Base-by-base conservation (phyloP, 1,140 invertebrate genomes). In the Drosophila ercepeae region DNA sequence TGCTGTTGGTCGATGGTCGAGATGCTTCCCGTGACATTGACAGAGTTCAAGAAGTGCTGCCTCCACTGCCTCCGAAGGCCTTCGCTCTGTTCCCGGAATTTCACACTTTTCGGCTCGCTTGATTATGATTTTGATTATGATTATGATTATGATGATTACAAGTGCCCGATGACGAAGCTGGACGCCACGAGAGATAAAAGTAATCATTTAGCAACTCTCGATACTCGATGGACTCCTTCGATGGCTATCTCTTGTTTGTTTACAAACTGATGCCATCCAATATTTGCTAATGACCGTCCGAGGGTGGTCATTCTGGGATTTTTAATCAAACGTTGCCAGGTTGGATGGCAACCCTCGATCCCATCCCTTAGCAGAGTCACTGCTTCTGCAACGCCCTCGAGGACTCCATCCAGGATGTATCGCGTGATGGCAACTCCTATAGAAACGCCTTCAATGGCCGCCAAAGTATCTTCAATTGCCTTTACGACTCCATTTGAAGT, bases 81-180 rank as follows among this genome's bases (percentile, higher is more conserved):
- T 59, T 71, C 75, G 75, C 64, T 57, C 55, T 60, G 34, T 83
- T 83, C 79, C 79, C 75, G 70, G 79, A 83, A 83, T 83, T 84
- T 83, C 79, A 78, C 79, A 83, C 71, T 70, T 57, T 60, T 60
- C 65, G 61, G 65, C 71, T 58, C 39, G 49, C 55, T 74, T 78
- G 78, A 82, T 82, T 82, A 67, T 67, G 21, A 21, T 21, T 21
- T 82, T 82, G 77, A 67, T 67, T 45, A 67, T 52, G 45, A 64
- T 65, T 64, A 32, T 77, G 78, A 82, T 82, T 83, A 67, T 67
- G 60, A 67, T 52, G 45, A 64, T 65, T 64, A 32, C 29, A 57
- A 49, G 27, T 8, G 27, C 11, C n/a, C 39, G 29, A 48, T 41
- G 59, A 76, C 60, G 76, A 84, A 69, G 81, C 86, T 88, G 82